Evolutionary conservation across 2,797 vertebrate genomes (phyloP).

Genomic region (Molossus alvarezi): DNA sequence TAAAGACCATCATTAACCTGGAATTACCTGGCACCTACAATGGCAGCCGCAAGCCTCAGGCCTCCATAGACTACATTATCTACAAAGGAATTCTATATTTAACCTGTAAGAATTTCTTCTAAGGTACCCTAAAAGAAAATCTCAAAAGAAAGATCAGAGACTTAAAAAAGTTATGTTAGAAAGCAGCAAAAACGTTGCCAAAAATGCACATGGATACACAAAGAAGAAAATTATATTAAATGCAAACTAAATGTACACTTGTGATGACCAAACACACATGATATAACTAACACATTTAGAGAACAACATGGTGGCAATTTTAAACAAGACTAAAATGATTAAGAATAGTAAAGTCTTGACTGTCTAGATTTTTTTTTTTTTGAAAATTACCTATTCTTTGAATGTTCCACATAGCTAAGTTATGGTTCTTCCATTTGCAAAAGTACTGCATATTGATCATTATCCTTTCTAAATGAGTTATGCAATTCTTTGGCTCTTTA

Average conservation of each 20-base stretch:
- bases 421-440: slow-evolving; percentile 39
- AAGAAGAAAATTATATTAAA: neutral
- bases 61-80: neutral
- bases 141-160: neutral
- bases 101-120: neutral
- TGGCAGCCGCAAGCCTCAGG: neutral
- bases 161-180: neutral
- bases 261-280: neutral
- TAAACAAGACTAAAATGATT: slow-evolving; percentile 38
- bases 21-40: neutral
- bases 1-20: neutral
- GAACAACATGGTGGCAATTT: slow-evolving; percentile 8
- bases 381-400: neutral
- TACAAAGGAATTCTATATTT: neutral
- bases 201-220: neutral
- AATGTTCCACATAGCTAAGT: neutral
- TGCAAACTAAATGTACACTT: neutral
- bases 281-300: slow-evolving; percentile 27
- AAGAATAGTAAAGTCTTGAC: slow-evolving; percentile 35
- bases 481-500: neutral
- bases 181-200: neutral
- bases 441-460: slow-evolving; percentile 25
- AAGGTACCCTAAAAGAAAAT: neutral
- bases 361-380: slow-evolving; percentile 13
- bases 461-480: slow-evolving; percentile 26